phyloP scores from a whole-genome alignment of 2,888 invertebrate genomes.

The Stenchaetothrips biformis region DNA sequence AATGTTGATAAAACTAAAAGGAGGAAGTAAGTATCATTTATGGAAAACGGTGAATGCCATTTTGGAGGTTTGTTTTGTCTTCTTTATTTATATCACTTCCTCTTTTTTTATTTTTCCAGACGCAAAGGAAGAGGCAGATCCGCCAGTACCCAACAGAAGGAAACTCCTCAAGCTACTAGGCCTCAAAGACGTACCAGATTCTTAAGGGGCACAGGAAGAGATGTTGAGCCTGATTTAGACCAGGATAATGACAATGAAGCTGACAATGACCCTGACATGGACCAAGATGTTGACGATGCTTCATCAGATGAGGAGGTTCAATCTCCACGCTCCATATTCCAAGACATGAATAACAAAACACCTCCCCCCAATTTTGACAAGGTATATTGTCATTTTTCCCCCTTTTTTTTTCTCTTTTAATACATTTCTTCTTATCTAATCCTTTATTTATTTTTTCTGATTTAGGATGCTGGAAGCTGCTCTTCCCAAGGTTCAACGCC shows the following conservation, averaged over 20 bases:
- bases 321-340: not conserved
- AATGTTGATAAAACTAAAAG: slow-evolving; percentile 41
- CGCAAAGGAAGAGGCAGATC: not conserved
- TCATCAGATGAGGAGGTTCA: not conserved
- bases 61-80: not conserved
- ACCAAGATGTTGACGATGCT: not conserved
- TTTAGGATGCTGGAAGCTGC: slow-evolving; percentile 33
- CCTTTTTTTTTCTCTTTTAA: no score
- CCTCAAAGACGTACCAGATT: not conserved
- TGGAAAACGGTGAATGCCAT: not conserved
- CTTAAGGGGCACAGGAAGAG: not conserved
- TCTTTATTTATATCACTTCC: not conserved
- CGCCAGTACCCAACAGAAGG: slow-evolving; percentile 3
- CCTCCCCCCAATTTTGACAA: not conserved
- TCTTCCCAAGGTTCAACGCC: slow-evolving; percentile 43
- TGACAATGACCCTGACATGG: not conserved
- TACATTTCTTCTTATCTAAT: not conserved
- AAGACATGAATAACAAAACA: slow-evolving; percentile 7
- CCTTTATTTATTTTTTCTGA: not conserved
- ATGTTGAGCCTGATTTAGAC: not conserved
- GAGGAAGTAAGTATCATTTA: slow-evolving; percentile 39
- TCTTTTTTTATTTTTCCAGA: not conserved
- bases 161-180: not conserved
- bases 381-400: not conserved
- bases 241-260: not conserved